Percentiles rank a stretch among this genome's conserved stretches.
phyloP scores from a whole-genome alignment of 2,888 invertebrate genomes.

The Aleiodes testaceus region DNA sequence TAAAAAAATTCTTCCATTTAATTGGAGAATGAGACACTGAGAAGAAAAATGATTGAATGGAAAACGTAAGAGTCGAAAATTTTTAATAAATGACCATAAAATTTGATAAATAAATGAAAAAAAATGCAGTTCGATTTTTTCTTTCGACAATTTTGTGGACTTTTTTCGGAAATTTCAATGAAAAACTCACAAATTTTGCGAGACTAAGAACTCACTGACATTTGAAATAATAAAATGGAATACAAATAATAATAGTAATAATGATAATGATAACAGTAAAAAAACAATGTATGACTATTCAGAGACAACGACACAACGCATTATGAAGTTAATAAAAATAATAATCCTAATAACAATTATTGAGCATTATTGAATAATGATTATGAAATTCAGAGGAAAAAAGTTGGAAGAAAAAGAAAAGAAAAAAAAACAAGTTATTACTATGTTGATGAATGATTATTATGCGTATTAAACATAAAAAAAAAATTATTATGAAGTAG shows the following conservation, averaged over 20 bases:
- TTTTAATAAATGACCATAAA: background rate
- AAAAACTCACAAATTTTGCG: constrained; percentile 24
- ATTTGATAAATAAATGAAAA: background rate
- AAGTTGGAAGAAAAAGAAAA: constrained; percentile 7
- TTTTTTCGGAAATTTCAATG: background rate
- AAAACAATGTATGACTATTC: constrained; percentile 67
- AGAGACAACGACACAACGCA: constrained; percentile 73
- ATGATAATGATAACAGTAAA: constrained; percentile 28
- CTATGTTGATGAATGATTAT: constrained; percentile 52
- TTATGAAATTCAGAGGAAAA: constrained; percentile 7
- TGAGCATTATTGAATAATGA: constrained; percentile 39
- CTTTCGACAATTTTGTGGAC: background rate
- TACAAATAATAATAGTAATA: constrained; percentile 16
- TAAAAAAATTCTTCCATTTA: background rate
- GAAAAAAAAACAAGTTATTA: constrained; percentile 44
- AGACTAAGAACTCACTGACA: constrained; percentile 21
- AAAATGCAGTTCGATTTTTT: background rate
- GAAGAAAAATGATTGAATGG: too few species aligned
- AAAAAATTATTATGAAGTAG: constrained; percentile 53
- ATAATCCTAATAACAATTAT: constrained; percentile 47
- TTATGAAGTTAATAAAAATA: constrained; percentile 69
- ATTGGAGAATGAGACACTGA: background rate
- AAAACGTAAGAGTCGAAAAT: too few species aligned
- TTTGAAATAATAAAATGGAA: background rate
- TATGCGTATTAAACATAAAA: constrained; percentile 48